Percentiles rank a stretch among this genome's conserved stretches.
Evolutionary conservation across 2,113 vertebrate genomes (phyloP).

Genomic region (Psephotus haematonotus): DNA sequence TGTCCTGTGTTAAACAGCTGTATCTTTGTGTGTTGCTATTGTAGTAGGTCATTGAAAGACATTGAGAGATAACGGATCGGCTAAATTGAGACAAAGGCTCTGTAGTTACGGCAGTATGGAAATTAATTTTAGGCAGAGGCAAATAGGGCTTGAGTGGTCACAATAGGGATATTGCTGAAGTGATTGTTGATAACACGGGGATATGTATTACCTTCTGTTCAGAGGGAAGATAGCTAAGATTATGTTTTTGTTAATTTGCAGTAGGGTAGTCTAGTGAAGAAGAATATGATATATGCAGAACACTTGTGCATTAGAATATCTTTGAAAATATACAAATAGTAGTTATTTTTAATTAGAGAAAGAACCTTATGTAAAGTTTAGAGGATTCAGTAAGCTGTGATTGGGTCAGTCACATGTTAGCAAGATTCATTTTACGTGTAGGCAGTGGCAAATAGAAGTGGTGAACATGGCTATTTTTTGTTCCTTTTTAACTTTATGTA

Average conservation of each 20-base stretch:
- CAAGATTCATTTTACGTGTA: not conserved
- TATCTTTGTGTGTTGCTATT: not conserved
- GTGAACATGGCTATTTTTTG: not conserved
- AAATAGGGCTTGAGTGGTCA: not conserved
- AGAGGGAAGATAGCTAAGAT: not conserved
- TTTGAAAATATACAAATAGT: not conserved
- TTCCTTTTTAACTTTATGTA: not conserved
- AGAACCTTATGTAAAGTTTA: not conserved
- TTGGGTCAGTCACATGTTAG: not conserved
- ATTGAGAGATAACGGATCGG: not conserved
- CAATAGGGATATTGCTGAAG: not conserved
- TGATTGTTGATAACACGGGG: not conserved
- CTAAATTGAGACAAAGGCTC: not conserved
- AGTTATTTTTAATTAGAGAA: not conserved
- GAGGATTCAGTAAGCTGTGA: not conserved
- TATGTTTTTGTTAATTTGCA: not conserved
- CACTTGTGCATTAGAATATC: not conserved
- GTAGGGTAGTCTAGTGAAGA: not conserved
- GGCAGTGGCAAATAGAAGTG: not conserved
- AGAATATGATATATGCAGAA: fast-evolving
- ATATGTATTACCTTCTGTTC: not conserved
- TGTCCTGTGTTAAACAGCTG: not conserved
- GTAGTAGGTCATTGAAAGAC: not conserved
- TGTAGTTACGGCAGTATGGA: not conserved
- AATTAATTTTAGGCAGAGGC: not conserved